A percentile compares a stretch with the other conserved stretches of the same genome.
phyloP scores from a whole-genome alignment of 2,113 vertebrate genomes.

The Esox niger region DNA sequence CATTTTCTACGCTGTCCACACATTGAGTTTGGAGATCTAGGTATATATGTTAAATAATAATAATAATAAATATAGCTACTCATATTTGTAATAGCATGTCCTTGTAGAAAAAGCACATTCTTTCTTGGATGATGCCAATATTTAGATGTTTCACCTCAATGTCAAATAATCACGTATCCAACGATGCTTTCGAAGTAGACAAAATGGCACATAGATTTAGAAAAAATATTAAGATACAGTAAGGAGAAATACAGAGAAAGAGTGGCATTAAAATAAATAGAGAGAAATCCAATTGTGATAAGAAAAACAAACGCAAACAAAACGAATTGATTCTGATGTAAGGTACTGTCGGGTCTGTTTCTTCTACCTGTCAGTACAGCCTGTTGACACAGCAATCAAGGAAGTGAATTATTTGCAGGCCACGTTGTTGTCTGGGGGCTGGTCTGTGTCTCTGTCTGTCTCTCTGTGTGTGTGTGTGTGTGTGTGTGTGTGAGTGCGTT shows the following conservation, averaged over 20 bases:
- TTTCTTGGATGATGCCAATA: conserved; percentile 30
- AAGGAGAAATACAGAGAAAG: too few species aligned
- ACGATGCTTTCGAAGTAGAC: conserved; percentile 64
- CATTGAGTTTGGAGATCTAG: conserved; percentile 19
- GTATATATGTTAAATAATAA: neutral
- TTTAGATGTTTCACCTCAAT: conserved; percentile 53
- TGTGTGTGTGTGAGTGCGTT: conserved; percentile 42
- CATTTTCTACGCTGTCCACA: conserved; percentile 28
- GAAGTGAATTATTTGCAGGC: neutral
- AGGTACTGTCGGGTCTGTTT: conserved; percentile 15
- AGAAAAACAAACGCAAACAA: too few species aligned
- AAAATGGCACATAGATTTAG: too few species aligned
- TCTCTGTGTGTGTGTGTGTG: neutral
- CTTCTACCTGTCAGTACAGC: neutral
- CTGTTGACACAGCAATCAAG: conserved; percentile 24
- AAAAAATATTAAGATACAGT: too few species aligned
- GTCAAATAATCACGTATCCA: conserved; percentile 57
- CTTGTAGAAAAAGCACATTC: conserved; percentile 18
- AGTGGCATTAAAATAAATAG: too few species aligned
- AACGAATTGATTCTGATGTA: too few species aligned
- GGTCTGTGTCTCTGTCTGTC: too few species aligned
- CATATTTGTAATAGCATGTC: conserved; percentile 29
- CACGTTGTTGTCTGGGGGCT: neutral
- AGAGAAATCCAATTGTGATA: too few species aligned
- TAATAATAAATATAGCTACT: conserved; percentile 25